These are phyloP conservation scores for Trichonephila inaurata DNA, from an alignment of 1,140 invertebrate species.

Conservation along the genomic window DNA sequence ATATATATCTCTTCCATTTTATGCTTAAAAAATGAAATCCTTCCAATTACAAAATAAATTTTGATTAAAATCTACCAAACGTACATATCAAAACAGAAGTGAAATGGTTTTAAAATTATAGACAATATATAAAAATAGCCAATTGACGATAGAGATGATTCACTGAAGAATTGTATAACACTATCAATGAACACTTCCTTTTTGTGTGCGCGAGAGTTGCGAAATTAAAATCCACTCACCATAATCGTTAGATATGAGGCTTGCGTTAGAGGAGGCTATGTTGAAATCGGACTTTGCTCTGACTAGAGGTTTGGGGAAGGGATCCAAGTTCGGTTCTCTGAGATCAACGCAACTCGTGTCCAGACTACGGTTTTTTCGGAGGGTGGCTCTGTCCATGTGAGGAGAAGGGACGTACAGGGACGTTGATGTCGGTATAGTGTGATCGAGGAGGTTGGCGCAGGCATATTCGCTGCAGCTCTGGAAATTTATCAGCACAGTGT, in stretches of 20 bases:
- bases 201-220: too few relatives aligned
- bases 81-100: too few relatives aligned
- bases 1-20: too few relatives aligned
- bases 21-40: too few relatives aligned
- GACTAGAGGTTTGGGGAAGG: conserved; percentile 80
- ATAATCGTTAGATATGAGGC: conserved; percentile 74
- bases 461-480: conserved; percentile 75
- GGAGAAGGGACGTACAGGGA: conserved; percentile 79
- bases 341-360: conserved; percentile 92
- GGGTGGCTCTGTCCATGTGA: conserved; percentile 80
- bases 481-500: not conserved
- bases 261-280: conserved; percentile 84
- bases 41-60: too few relatives aligned
- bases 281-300: conserved; percentile 93
- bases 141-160: too few relatives aligned
- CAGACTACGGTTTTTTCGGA: conserved; percentile 92
- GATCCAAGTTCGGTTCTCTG: conserved; percentile 85
- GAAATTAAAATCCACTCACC: conserved; percentile 47
- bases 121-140: too few relatives aligned
- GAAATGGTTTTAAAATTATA: too few relatives aligned
- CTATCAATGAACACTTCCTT: too few relatives aligned
- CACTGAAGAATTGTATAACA: too few relatives aligned
- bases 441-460: conserved; percentile 66
- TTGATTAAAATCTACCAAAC: too few relatives aligned
- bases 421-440: conserved; percentile 80